Conservation (phyloP, 2,888 invertebrate species). For the Agrochola lota region DNA sequence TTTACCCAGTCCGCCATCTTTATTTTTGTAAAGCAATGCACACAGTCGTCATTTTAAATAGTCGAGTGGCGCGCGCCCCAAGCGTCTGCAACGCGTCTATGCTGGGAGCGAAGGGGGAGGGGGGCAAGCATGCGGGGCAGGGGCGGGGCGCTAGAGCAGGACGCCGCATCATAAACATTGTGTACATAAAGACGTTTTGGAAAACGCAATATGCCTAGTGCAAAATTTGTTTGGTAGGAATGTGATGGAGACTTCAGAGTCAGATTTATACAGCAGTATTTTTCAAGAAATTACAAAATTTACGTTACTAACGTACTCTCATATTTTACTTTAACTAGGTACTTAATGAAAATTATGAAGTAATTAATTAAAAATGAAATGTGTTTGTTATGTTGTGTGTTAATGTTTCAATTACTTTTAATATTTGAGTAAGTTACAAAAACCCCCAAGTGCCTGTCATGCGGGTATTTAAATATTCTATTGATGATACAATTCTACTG, state of each 20-base stretch:
- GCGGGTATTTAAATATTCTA: slow-evolving; percentile 40
- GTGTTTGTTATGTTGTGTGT: background rate
- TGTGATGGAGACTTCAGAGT: background rate
- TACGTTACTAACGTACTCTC: background rate
- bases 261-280: too few species aligned
- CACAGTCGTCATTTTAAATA: slow-evolving; percentile 78
- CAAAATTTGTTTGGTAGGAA: slow-evolving; percentile 18
- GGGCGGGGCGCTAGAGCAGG: slow-evolving; percentile 83
- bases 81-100: slow-evolving; percentile 74
- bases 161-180: slow-evolving; percentile 78
- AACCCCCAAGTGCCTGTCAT: slow-evolving; percentile 24
- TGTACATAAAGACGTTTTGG: slow-evolving; percentile 69
- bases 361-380: background rate
- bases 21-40: slow-evolving; percentile 87
- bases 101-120: slow-evolving; percentile 68
- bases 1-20: slow-evolving; percentile 85
- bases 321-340: background rate
- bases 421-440: background rate
- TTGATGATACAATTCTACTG: slow-evolving; percentile 16
- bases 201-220: slow-evolving; percentile 62
- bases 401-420: background rate
- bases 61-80: slow-evolving; percentile 71
- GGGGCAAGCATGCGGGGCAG: slow-evolving; percentile 67
- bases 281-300: background rate
- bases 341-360: background rate